Percentiles rank a stretch among this genome's conserved stretches.
These are phyloP conservation scores for Stercorarius parasiticus DNA, from an alignment of 2,113 vertebrate species.

Conservation along the genomic window DNA sequence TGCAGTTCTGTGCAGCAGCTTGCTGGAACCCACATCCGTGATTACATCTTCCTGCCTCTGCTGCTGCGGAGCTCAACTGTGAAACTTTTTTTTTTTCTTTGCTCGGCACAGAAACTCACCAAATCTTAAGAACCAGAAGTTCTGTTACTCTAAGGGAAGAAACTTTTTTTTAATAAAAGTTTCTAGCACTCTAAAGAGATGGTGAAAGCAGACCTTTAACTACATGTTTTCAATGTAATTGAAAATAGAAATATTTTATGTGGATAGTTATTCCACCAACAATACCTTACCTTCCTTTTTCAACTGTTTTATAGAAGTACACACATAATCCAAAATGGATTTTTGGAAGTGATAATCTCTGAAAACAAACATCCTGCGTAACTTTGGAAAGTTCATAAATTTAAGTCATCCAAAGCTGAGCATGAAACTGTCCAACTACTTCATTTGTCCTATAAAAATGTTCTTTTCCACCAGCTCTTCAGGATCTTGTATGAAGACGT, in stretches of 20 bases:
- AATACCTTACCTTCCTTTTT: neutral
- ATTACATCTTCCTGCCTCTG: slow-evolving; percentile 78
- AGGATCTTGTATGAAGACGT: neutral
- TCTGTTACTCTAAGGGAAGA: neutral
- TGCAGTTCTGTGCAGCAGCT: slow-evolving; percentile 47
- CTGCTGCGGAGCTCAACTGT: slow-evolving; percentile 44
- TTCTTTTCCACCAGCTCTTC: neutral
- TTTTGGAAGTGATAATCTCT: neutral
- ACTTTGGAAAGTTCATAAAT: neutral
- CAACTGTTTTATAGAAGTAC: neutral
- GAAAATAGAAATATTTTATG: neutral
- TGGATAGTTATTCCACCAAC: neutral
- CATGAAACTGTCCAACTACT: neutral
- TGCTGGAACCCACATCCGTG: slow-evolving; percentile 88
- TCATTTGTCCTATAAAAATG: neutral
- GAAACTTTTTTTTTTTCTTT: slow-evolving; percentile 2
- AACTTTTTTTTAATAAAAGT: neutral
- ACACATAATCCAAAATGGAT: neutral
- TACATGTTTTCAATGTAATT: neutral
- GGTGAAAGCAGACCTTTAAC: neutral
- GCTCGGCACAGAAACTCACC: neutral
- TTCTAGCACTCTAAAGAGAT: neutral
- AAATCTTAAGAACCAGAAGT: neutral
- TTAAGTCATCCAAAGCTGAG: neutral
- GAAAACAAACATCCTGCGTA: neutral